Percentiles rank a stretch among this genome's conserved stretches.
These are phyloP conservation scores for Clusia tigrina DNA, from an alignment of 2,888 invertebrate species.

Conservation along the genomic window DNA sequence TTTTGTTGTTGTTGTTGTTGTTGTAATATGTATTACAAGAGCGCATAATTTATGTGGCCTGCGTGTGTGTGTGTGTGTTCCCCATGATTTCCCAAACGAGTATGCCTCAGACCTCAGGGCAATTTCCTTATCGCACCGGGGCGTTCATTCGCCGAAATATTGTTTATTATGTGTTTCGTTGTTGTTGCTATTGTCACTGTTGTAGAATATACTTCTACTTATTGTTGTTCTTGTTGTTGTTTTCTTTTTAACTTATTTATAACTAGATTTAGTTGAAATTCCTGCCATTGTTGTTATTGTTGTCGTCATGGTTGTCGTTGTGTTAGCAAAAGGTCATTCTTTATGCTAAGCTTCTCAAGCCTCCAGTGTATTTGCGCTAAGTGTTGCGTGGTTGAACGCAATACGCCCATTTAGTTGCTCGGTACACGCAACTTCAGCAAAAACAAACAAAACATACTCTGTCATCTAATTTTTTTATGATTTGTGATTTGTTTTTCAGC, in stretches of 20 bases:
- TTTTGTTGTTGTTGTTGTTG: too few species aligned
- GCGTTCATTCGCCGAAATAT: not conserved
- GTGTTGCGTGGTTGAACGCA: not conserved
- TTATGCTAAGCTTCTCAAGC: too few species aligned
- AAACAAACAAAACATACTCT: too few species aligned
- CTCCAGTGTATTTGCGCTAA: too few species aligned
- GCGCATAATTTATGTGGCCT: too few species aligned
- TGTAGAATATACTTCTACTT: not conserved
- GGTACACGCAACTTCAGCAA: not conserved
- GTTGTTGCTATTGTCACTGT: not conserved
- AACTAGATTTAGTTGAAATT: not conserved
- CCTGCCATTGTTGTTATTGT: not conserved
- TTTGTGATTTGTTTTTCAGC: too few species aligned
- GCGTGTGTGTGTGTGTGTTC: not conserved
- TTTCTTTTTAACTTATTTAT: not conserved
- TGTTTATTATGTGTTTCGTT: not conserved
- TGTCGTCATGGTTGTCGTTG: not conserved
- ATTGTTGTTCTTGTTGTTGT: not conserved
- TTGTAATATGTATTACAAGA: not conserved
- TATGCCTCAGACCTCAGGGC: not conserved
- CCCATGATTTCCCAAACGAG: not conserved
- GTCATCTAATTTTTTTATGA: too few species aligned
- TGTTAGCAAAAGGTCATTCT: too few species aligned
- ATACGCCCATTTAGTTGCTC: not conserved
- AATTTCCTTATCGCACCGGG: slow-evolving; percentile 8